Conservation (phyloP, 2,797 vertebrate species). For the Danio jaintianensis region DNA sequence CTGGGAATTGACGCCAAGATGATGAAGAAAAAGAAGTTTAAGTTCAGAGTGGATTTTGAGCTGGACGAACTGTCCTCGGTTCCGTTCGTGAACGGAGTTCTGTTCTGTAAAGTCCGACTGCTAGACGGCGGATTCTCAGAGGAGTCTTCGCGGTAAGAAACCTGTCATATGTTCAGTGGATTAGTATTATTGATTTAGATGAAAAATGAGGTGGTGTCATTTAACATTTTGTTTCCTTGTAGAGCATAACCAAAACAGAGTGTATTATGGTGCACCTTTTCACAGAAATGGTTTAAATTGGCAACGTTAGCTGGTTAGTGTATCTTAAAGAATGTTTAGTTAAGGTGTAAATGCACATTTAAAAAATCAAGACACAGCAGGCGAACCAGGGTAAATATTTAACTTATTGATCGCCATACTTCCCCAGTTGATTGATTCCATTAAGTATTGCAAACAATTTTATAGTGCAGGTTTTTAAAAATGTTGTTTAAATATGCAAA, state of each 20-base stretch:
- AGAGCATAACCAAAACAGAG: background rate
- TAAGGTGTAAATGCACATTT: no score
- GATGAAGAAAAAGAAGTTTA: constrained; percentile 99
- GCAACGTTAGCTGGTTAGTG: no score
- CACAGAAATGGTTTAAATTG: no score
- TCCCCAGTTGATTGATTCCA: no score
- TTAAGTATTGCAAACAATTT: no score
- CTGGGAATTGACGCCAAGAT: constrained; percentile 78
- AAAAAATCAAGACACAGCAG: no score
- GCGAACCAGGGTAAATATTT: no score
- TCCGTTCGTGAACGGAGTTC: constrained; percentile 94
- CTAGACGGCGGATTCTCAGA: constrained; percentile 94
- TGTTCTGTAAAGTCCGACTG: constrained; percentile 96
- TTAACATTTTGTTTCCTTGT: background rate
- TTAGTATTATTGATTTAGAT: background rate
- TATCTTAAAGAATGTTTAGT: no score
- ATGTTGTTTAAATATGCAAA: no score
- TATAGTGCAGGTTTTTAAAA: no score
- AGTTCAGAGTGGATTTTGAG: constrained; percentile 95
- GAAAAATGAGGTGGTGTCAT: background rate
- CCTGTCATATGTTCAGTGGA: background rate
- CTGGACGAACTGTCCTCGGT: constrained; percentile 95
- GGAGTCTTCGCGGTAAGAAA: constrained; percentile 89
- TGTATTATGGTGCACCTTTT: no score
- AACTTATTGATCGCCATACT: no score